Evolutionary conservation across 2,113 vertebrate genomes (phyloP).

Genomic region (Larimichthys crocea): DNA sequence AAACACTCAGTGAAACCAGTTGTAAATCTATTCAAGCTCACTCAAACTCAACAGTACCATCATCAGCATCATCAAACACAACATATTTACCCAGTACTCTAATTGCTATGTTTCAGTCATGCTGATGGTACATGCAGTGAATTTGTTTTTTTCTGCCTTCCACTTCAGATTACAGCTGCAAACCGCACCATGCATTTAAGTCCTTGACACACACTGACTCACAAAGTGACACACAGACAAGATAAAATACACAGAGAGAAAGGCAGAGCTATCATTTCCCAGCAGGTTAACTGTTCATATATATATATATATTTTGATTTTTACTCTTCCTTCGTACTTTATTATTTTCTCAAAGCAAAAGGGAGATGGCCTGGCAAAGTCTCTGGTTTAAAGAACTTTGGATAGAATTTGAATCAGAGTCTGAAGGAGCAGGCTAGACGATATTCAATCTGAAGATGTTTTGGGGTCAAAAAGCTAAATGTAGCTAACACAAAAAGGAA

Average conservation of each 20-base stretch:
- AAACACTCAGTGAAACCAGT: not conserved
- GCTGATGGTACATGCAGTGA: not conserved
- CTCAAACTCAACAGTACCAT: not conserved
- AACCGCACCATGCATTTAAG: not conserved
- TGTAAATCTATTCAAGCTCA: not conserved
- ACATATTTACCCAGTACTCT: constrained; percentile 15
- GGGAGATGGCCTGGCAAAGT: too few species aligned
- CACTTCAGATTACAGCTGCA: constrained; percentile 37
- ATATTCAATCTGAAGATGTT: too few species aligned
- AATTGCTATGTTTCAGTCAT: constrained; percentile 12
- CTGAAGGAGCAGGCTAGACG: too few species aligned
- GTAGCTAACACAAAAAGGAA: too few species aligned
- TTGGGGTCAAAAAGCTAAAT: too few species aligned
- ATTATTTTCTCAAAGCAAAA: too few species aligned
- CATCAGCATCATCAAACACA: constrained; percentile 10
- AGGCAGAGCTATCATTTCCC: constrained; percentile 1
- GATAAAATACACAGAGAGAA: not conserved
- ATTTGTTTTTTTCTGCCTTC: constrained; percentile 13
- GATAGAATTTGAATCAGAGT: too few species aligned
- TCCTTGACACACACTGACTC: not conserved
- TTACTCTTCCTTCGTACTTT: too few species aligned
- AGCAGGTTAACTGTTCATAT: constrained; percentile 15
- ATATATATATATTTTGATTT: too few species aligned
- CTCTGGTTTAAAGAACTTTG: too few species aligned
- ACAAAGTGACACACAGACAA: not conserved